Evolutionary conservation across 2,888 invertebrate genomes (phyloP), one percentile per base, ranked within the genome.

Genomic region (Clostera curtula): DNA sequence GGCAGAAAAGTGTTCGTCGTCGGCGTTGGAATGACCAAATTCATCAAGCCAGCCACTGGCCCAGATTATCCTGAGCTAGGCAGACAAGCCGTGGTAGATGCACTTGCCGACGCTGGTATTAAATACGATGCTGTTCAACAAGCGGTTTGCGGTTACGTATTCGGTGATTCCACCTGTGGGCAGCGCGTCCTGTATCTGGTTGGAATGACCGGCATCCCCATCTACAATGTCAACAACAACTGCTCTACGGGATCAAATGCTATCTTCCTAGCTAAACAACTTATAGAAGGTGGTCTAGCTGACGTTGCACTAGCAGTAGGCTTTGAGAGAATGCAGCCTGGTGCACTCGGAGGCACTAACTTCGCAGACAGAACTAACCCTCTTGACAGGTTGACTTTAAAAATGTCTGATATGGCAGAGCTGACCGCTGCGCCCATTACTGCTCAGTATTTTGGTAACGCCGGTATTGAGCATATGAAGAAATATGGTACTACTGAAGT

Each of bases 21-120:
- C 55, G 98, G 98, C 41, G 97, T 97, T 47, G 97, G 97, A 40
- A 98, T 98, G 97, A 97, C 97, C 38, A 97, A 97, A 88, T 99
- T 99, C 79, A 93, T 95, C 59, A 98, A 98, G 74, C 98, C 98
- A 23, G 96, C 93, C 26, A 86, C 90, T 25, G 87, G 92, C 47
- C 90, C 91, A 53, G 98, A 98, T 71, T 99, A 98, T 68, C 98
- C 98, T 0, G 92, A 96, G 48, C 90, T 98, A 89, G 97, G 93
- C 9, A 93, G 93, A 56, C 98, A 98, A 84, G 94, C 98, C 1
- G 93, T 97, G 0, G 86, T 87, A 7, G 93, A 93, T 41, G 98
- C 98, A 7, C 73, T 98, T 4, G 74, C 88, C 11, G 98, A 98
- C 84, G 93, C 95, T 8, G 88, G 88, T 35, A 75, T 97, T 12